These are phyloP conservation scores for Psittacara wagleri DNA, from an alignment of 2,113 vertebrate genomes.

Conservation along the genomic window DNA sequence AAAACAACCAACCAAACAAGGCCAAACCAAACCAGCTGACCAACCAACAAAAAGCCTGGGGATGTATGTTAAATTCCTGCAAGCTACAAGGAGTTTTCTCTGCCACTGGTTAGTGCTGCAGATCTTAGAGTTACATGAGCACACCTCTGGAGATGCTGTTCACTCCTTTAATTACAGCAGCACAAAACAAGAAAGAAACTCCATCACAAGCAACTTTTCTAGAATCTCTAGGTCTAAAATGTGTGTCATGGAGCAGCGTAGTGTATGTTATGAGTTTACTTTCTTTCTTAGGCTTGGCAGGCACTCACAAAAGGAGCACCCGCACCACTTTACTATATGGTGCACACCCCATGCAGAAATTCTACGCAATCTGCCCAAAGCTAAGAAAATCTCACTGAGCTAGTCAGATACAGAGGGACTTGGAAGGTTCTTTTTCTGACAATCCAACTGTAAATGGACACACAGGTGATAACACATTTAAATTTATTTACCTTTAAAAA, in stretches of 20 bases:
- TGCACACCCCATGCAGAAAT: not conserved
- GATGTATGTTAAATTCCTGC: not conserved
- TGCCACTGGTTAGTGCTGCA: not conserved
- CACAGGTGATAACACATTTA: not conserved
- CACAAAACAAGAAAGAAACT: not conserved
- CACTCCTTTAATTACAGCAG: not conserved
- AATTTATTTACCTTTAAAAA: not conserved
- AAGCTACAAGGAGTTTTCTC: not conserved
- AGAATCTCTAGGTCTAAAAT: not conserved
- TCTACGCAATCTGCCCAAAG: not conserved
- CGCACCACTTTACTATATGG: not conserved
- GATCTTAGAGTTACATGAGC: not conserved
- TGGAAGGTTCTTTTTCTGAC: not conserved
- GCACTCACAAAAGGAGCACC: not conserved
- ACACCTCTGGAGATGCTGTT: not conserved
- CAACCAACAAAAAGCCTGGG: not conserved
- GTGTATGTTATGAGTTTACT: not conserved
- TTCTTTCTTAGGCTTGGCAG: not conserved
- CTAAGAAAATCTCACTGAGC: not conserved
- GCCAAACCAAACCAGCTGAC: not conserved
- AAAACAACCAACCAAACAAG: not conserved
- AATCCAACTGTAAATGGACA: not conserved
- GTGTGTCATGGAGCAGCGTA: fast-evolving
- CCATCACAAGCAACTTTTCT: not conserved
- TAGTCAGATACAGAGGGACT: not conserved